Percentiles rank a stretch among this genome's conserved stretches.
These are phyloP conservation scores for Drosophila cardini DNA, from an alignment of 1,140 invertebrate species.

Conservation along the genomic window DNA sequence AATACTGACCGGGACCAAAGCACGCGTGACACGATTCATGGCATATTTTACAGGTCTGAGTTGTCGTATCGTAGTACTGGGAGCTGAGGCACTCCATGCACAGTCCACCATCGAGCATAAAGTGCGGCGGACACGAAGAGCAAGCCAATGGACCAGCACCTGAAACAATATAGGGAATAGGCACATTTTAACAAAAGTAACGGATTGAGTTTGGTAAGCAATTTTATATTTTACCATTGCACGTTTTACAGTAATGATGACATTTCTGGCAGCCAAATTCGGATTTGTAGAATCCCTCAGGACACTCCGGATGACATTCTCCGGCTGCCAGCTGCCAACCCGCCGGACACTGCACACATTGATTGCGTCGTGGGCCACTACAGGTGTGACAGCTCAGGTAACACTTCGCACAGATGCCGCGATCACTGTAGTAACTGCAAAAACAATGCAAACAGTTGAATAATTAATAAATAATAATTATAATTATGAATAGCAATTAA, in stretches of 20 bases:
- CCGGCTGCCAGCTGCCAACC: slow-evolving; percentile 92
- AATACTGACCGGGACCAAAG: slow-evolving; percentile 89
- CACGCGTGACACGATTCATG: slow-evolving; percentile 89
- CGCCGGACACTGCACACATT: slow-evolving; percentile 92
- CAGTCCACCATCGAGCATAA: slow-evolving; percentile 90
- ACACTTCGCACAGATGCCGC: slow-evolving; percentile 92
- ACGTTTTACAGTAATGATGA: slow-evolving; percentile 93
- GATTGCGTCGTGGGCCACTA: slow-evolving; percentile 90
- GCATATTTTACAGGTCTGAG: slow-evolving; percentile 88
- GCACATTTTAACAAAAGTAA: too few species aligned
- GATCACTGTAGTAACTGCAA: slow-evolving; percentile 92
- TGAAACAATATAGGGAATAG: too few species aligned
- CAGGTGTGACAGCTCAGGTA: slow-evolving; percentile 94
- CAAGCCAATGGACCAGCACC: slow-evolving; percentile 90
- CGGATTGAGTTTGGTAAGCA: neutral
- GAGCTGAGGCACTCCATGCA: slow-evolving; percentile 90
- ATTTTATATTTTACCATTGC: slow-evolving; percentile 86
- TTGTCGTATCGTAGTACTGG: slow-evolving; percentile 90
- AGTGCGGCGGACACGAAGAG: slow-evolving; percentile 89
- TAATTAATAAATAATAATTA: neutral
- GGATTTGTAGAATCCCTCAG: slow-evolving; percentile 92
- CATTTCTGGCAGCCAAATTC: slow-evolving; percentile 92
- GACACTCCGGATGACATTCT: slow-evolving; percentile 93
- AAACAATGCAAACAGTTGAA: neutral
- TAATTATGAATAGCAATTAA: neutral